phyloP scores from a whole-genome alignment of 2,797 vertebrate species.

The Tauraco hartlaubi region DNA sequence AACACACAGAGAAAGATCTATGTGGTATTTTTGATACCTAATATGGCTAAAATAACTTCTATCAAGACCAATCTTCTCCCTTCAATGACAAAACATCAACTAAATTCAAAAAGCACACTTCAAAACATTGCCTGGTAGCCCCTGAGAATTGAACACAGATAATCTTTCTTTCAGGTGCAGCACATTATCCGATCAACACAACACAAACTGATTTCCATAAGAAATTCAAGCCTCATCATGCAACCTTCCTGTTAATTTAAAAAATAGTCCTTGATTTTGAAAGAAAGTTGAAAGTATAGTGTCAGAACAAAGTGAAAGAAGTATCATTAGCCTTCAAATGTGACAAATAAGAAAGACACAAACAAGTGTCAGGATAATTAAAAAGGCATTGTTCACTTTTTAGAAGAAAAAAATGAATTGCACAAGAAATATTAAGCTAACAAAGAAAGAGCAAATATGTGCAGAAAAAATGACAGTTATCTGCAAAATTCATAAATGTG shows the following conservation, averaged over 20 bases:
- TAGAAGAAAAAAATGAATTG: slow-evolving; percentile 80
- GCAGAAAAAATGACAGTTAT: slow-evolving; percentile 89
- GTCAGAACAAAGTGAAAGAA: slow-evolving; percentile 76
- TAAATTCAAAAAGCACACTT: slow-evolving; percentile 59
- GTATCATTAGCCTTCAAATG: slow-evolving; percentile 77
- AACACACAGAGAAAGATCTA: slow-evolving; percentile 19
- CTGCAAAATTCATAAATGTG: slow-evolving; percentile 93
- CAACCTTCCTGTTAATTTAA: slow-evolving; percentile 64
- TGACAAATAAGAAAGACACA: slow-evolving; percentile 80
- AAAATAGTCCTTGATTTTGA: slow-evolving; percentile 72
- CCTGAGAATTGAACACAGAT: slow-evolving; percentile 43
- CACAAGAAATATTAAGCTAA: slow-evolving; percentile 86
- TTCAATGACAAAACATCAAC: slow-evolving; percentile 51
- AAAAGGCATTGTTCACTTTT: slow-evolving; percentile 82
- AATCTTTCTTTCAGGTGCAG: slow-evolving; percentile 61
- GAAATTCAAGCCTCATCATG: slow-evolving; percentile 69
- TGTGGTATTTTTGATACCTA: slow-evolving; percentile 19
- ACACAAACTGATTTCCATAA: slow-evolving; percentile 65
- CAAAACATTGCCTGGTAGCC: slow-evolving; percentile 57
- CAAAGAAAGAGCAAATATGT: slow-evolving; percentile 87
- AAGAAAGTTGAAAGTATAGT: slow-evolving; percentile 73
- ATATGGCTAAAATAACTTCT: slow-evolving; percentile 60
- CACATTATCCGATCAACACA: slow-evolving; percentile 58
- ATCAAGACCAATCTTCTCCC: slow-evolving; percentile 26
- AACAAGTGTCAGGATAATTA: slow-evolving; percentile 82